phyloP scores from a whole-genome alignment of 2,888 invertebrate species.

The Parnassius orleans region DNA sequence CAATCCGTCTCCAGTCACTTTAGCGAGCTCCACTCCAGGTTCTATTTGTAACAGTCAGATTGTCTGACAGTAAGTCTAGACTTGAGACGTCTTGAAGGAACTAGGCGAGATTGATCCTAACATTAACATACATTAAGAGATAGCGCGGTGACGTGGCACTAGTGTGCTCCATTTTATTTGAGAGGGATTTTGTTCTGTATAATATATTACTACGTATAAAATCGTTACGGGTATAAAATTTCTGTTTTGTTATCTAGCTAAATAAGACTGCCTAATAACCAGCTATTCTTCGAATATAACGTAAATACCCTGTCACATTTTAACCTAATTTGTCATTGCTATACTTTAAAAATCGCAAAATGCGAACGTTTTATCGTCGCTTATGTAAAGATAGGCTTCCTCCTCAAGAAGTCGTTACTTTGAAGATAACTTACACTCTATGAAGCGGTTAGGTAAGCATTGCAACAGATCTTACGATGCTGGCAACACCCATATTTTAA shows the following conservation, averaged over 20 bases:
- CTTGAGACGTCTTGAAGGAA: conserved; percentile 32
- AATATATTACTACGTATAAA: no score
- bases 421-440: conserved; percentile 15
- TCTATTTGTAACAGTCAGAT: conserved; percentile 41
- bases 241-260: no score
- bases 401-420: conserved; percentile 8
- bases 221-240: no score
- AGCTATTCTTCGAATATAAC: no score
- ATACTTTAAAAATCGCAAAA: not conserved
- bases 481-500: conserved; percentile 24
- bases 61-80: conserved; percentile 40
- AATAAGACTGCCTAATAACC: no score
- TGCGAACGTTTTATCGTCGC: conserved; percentile 10
- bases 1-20: conserved; percentile 35
- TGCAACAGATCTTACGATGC: conserved; percentile 6
- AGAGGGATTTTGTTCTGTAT: not conserved
- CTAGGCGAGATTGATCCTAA: conserved; percentile 54
- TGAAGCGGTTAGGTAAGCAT: conserved; percentile 16
- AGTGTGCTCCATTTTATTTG: conserved; percentile 10
- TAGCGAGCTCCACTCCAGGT: conserved; percentile 33
- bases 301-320: no score
- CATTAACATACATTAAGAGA: conserved; percentile 50
- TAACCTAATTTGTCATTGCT: no score
- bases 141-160: conserved; percentile 13
- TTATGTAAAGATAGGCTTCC: conserved; percentile 18